phyloP scores from a whole-genome alignment of 2,113 vertebrate species.

The human region GRCh38 chr14:62919501-62920000 shows the following conservation, averaged over 20 bases:
- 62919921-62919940: neutral
- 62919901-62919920: neutral
- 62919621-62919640: neutral
- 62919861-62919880: conserved; percentile 32
- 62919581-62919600: neutral
- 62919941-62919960: neutral
- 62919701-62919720: neutral
- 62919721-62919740: neutral
- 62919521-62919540: neutral
- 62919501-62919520: neutral
- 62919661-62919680: conserved; percentile 5
- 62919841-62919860: neutral
- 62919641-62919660: conserved; percentile 6
- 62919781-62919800: neutral
- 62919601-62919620: neutral
- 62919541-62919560: neutral
- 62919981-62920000: conserved; percentile 42
- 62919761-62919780: neutral
- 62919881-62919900: neutral
- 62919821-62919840: neutral
- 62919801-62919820: neutral
- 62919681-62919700: neutral
- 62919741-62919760: neutral
- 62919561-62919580: neutral
- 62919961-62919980: conserved; percentile 33